Conservation (phyloP, 2,888 invertebrate species). For the Pachycephus smyrnensis region DNA sequence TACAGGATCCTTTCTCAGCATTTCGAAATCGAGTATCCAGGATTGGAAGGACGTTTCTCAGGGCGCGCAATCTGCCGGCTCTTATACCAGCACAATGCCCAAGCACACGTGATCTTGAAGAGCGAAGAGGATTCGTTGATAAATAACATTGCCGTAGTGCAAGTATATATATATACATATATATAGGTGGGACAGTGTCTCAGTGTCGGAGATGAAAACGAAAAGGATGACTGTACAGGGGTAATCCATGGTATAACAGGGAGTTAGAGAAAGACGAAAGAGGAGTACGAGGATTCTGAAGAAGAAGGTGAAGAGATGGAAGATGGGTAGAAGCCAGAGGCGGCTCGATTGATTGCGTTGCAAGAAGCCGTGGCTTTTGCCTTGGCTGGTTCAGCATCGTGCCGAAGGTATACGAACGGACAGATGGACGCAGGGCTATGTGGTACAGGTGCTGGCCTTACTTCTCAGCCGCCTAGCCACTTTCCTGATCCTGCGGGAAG, state of each 20-base stretch:
- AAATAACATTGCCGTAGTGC: constrained; percentile 7
- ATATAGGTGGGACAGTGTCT: not conserved
- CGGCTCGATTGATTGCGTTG: constrained; percentile 60
- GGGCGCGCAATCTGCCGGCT: not conserved
- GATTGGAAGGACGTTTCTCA: not conserved
- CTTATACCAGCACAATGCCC: not conserved
- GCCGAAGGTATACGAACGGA: constrained; percentile 44
- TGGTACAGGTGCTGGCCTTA: constrained; percentile 52
- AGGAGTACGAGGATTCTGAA: constrained; percentile 15
- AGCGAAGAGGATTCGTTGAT: constrained; percentile 6
- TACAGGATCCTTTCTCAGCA: not conserved
- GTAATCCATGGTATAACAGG: not conserved
- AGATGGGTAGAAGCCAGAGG: constrained; percentile 30
- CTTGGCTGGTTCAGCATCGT: constrained; percentile 34
- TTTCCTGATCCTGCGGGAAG: constrained; percentile 44
- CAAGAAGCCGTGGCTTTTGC: constrained; percentile 50
- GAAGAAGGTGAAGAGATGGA: constrained; percentile 9
- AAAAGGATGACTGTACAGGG: not conserved
- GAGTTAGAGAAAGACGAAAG: not conserved
- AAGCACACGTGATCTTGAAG: not conserved
- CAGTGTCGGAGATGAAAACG: not conserved
- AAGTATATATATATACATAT: not conserved
- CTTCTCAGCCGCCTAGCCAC: constrained; percentile 20
- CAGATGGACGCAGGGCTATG: constrained; percentile 58
- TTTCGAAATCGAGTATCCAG: not conserved